These are phyloP conservation scores for Temnothorax ravouxi DNA, from an alignment of 2,888 invertebrate species.

Conservation along the genomic window DNA sequence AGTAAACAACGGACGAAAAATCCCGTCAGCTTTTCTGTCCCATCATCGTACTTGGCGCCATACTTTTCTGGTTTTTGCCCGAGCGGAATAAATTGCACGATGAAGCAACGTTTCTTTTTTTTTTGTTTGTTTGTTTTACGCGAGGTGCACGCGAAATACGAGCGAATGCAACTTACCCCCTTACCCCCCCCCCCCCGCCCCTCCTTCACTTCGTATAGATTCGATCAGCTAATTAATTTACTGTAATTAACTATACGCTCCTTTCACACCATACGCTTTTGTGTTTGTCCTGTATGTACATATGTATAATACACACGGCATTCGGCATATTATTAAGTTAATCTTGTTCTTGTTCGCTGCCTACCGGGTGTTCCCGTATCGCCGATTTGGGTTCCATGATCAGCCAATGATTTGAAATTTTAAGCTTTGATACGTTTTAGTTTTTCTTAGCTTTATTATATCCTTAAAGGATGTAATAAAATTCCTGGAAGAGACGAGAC, in stretches of 20 bases:
- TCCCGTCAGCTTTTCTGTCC: slow-evolving; percentile 43
- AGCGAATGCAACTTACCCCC: slow-evolving; percentile 26
- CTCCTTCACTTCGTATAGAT: slow-evolving; percentile 60
- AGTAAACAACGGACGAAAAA: slow-evolving; percentile 41
- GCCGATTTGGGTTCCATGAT: background rate
- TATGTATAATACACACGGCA: slow-evolving; percentile 82
- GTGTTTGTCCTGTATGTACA: slow-evolving; percentile 81
- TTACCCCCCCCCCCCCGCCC: too few relatives aligned
- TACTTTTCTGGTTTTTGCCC: slow-evolving; percentile 27
- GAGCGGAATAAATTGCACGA: slow-evolving; percentile 40
- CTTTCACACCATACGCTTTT: slow-evolving; percentile 79
- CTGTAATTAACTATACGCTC: slow-evolving; percentile 70
- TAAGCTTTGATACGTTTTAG: background rate
- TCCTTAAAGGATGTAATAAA: background rate
- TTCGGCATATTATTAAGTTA: slow-evolving; percentile 77
- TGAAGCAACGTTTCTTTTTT: background rate
- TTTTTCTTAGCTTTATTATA: background rate
- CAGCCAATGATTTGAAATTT: background rate
- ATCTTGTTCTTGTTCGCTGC: slow-evolving; percentile 68
- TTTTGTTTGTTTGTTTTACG: background rate
- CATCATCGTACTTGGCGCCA: slow-evolving; percentile 43
- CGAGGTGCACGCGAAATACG: slow-evolving; percentile 18
- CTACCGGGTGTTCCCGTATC: slow-evolving; percentile 67
- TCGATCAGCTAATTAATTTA: slow-evolving; percentile 72
- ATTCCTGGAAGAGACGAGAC: background rate